Evolutionary conservation across 2,113 vertebrate genomes (phyloP).

Genomic region (Ellobius talpinus): DNA sequence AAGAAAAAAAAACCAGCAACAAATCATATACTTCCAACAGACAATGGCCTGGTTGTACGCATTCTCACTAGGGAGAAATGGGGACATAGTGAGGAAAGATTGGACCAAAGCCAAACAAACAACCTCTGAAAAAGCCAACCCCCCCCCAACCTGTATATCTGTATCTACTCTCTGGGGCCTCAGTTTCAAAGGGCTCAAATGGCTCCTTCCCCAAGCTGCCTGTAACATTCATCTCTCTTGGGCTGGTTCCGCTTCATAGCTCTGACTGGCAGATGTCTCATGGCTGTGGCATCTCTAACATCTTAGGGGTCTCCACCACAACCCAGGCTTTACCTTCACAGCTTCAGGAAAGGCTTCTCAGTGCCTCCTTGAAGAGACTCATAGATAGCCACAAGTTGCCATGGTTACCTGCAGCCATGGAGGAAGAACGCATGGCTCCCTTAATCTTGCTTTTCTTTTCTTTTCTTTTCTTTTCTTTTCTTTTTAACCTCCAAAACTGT

Average conservation of each 20-base stretch:
- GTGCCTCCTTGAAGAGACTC: not conserved
- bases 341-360: not conserved
- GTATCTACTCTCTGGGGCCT: not conserved
- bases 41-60: not conserved
- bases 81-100: not conserved
- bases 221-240: not conserved
- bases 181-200: not conserved
- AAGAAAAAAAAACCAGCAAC: not conserved
- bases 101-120: not conserved
- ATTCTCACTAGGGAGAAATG: not conserved
- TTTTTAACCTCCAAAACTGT: not conserved
- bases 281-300: not conserved
- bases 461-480: not conserved
- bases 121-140: not conserved
- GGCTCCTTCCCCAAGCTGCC: not conserved
- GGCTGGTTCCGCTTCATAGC: not conserved
- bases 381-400: not conserved
- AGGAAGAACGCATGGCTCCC: not conserved
- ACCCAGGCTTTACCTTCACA: not conserved
- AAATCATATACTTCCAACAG: not conserved
- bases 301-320: not conserved
- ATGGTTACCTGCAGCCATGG: not conserved
- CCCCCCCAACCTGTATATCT: not conserved
- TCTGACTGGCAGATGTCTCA: not conserved
- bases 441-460: not conserved